Conservation (phyloP, 2,113 vertebrate genomes). For the Patagioenas fasciata region DNA sequence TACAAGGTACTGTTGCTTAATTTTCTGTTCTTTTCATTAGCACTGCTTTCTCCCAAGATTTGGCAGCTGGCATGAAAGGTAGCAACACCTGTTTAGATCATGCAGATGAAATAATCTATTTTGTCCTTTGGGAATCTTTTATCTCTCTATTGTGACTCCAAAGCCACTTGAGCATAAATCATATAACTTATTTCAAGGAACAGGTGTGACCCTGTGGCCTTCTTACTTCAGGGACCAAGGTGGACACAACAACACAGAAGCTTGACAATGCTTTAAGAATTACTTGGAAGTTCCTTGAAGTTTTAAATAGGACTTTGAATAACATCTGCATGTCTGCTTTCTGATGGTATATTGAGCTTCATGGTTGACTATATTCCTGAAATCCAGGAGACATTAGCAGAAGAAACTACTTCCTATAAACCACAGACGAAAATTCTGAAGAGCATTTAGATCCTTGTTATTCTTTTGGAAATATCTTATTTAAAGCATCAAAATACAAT, state of each 20-base stretch:
- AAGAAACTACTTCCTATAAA: not conserved
- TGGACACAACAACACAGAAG: not conserved
- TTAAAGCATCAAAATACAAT: not conserved
- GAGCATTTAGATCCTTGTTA: not conserved
- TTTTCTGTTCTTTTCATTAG: not conserved
- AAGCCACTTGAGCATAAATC: slow-evolving; percentile 56
- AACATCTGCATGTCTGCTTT: not conserved
- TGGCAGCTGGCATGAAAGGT: slow-evolving; percentile 66
- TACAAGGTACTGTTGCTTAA: not conserved
- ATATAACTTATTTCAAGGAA: not conserved
- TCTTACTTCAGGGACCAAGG: not conserved
- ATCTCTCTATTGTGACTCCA: slow-evolving; percentile 25
- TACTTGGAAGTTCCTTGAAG: not conserved
- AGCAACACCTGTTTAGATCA: slow-evolving; percentile 55
- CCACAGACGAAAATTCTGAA: not conserved
- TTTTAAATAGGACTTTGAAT: not conserved
- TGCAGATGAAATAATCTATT: slow-evolving; percentile 57
- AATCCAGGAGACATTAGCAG: not conserved
- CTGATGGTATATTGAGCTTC: not conserved
- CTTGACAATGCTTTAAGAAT: not conserved
- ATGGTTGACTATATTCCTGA: not conserved
- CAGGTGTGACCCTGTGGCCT: slow-evolving; percentile 69
- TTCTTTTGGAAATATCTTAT: not conserved
- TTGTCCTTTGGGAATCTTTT: slow-evolving; percentile 6
- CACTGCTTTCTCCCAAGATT: slow-evolving; percentile 12